Conservation (phyloP, 2,888 invertebrate genomes). For the Nymphalis polychloros region DNA sequence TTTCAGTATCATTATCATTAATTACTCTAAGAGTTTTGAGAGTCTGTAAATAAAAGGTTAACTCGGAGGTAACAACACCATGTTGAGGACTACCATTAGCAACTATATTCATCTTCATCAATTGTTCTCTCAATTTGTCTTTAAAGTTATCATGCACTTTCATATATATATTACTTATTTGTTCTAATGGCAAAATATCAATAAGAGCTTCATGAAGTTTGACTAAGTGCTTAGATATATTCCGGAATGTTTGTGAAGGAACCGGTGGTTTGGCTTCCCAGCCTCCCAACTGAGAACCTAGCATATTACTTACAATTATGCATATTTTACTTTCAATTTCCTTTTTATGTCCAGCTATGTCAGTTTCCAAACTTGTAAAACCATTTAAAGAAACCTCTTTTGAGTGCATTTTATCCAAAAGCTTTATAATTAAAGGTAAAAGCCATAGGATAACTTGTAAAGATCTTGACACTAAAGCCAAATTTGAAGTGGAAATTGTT, state of each 20-base stretch:
- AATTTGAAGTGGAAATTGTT: slow-evolving; percentile 96
- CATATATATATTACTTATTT: slow-evolving; percentile 89
- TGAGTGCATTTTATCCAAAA: slow-evolving; percentile 84
- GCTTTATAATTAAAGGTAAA: slow-evolving; percentile 86
- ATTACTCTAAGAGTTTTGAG: slow-evolving; percentile 90
- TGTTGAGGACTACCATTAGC: slow-evolving; percentile 99
- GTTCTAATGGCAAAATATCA: slow-evolving; percentile 89
- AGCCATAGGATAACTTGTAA: slow-evolving; percentile 91
- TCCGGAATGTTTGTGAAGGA: slow-evolving; percentile 94
- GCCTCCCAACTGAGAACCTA: slow-evolving; percentile 88
- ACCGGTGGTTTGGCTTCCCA: slow-evolving; percentile 98
- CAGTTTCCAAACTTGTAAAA: slow-evolving; percentile 88
- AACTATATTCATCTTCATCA: slow-evolving; percentile 92
- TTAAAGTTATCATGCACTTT: slow-evolving; percentile 93
- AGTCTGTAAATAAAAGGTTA: slow-evolving; percentile 94
- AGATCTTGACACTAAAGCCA: slow-evolving; percentile 92
- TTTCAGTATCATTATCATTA: slow-evolving; percentile 85
- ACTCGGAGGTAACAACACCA: slow-evolving; percentile 95
- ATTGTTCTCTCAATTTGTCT: slow-evolving; percentile 90
- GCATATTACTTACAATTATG: slow-evolving; percentile 92
- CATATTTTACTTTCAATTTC: slow-evolving; percentile 96
- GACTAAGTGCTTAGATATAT: slow-evolving; percentile 92
- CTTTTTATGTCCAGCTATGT: slow-evolving; percentile 93
- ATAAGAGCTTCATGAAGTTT: slow-evolving; percentile 95
- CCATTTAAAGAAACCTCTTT: slow-evolving; percentile 75